A percentile compares a stretch with the other conserved stretches of the same genome.
Evolutionary conservation across 2,888 invertebrate genomes (phyloP).

Genomic region (Danaus chrysippus): DNA sequence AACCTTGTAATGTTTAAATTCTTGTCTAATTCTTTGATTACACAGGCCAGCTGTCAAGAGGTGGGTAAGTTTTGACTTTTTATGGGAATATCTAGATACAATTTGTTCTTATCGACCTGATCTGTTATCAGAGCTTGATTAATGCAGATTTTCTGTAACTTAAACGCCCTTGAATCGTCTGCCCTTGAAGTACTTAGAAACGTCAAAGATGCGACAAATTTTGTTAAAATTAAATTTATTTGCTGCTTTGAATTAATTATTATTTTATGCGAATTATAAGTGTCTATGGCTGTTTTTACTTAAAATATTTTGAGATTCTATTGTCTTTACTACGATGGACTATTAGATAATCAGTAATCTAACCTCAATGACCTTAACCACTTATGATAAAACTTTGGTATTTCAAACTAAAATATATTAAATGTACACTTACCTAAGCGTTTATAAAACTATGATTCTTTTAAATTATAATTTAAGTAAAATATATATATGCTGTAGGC

Average conservation of each 20-base stretch:
- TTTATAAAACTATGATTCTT: conserved; percentile 4
- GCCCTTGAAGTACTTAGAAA: conserved; percentile 62
- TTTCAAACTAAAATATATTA: conserved; percentile 14
- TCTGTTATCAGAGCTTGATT: conserved; percentile 26
- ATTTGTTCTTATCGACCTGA: conserved; percentile 12
- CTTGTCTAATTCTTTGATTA: conserved; percentile 80
- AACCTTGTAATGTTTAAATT: conserved; percentile 81
- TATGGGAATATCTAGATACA: conserved; percentile 15
- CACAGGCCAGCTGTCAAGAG: conserved; percentile 86
- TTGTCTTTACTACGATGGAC: conserved; percentile 20
- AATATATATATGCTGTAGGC: conserved; percentile 34
- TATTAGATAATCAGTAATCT: conserved; percentile 58
- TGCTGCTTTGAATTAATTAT: no score
- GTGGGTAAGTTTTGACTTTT: conserved; percentile 82
- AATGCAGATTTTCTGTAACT: conserved; percentile 35
- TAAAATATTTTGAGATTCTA: not conserved
- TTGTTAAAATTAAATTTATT: no score
- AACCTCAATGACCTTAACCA: conserved; percentile 60
- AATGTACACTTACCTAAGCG: conserved; percentile 26
- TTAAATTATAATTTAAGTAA: conserved; percentile 24
- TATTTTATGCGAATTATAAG: conserved; percentile 5
- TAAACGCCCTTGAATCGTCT: conserved; percentile 60
- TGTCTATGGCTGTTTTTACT: not conserved
- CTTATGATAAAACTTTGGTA: conserved; percentile 8
- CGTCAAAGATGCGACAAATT: conserved; percentile 45